These are phyloP conservation scores for Dipodomys stephensi DNA, from an alignment of 2,113 vertebrate genomes.

Conservation along the genomic window DNA sequence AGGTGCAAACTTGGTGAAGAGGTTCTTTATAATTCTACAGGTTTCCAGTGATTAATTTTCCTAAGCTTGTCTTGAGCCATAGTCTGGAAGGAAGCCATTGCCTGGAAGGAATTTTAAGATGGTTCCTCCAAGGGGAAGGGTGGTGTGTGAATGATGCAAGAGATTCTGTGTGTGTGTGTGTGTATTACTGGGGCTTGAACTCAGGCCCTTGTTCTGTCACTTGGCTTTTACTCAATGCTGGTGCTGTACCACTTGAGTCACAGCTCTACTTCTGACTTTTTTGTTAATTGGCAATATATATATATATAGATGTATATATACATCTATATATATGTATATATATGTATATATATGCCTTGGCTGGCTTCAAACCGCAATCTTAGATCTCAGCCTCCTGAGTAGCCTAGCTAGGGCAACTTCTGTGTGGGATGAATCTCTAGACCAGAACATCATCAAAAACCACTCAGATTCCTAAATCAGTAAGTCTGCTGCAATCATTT, in stretches of 20 bases:
- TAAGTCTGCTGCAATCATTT: background rate
- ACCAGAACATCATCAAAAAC: background rate
- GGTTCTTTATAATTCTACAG: background rate
- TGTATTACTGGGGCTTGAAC: too few species aligned
- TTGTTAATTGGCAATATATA: too few species aligned
- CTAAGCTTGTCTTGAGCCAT: background rate
- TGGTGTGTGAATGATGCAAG: background rate
- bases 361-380: too few species aligned
- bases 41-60: slow-evolving; percentile 38
- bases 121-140: background rate
- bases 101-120: background rate
- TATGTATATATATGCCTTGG: too few species aligned
- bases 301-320: too few species aligned
- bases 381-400: too few species aligned
- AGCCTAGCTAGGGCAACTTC: background rate
- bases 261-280: too few species aligned
- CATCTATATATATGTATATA: too few species aligned
- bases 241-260: too few species aligned
- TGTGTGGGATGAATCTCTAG: background rate
- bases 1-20: background rate
- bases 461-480: background rate
- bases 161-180: background rate
- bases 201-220: too few species aligned
- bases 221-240: too few species aligned
- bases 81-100: background rate